Percentiles rank a stretch among this genome's conserved stretches.
Evolutionary conservation across 2,888 invertebrate species (phyloP).

Genomic region (Epinotia bilunana): DNA sequence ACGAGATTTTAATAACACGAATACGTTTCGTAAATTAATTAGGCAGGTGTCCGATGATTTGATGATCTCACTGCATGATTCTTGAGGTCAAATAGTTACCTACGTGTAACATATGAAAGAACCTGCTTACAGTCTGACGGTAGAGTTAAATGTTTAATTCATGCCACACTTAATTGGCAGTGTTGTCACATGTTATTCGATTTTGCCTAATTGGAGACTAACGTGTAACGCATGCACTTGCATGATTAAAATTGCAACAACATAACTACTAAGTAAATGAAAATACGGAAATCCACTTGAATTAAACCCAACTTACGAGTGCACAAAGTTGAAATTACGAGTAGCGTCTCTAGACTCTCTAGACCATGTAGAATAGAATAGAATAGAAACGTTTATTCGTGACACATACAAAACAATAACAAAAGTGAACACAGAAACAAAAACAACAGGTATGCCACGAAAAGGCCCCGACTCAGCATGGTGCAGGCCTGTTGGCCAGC

Average conservation of each 20-base stretch:
- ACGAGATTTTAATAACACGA: neutral
- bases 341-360: too few relatives aligned
- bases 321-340: too few relatives aligned
- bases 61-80: slow-evolving; percentile 36
- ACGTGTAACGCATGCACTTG: neutral
- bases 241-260: neutral
- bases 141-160: neutral
- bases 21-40: neutral
- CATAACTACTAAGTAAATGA: too few relatives aligned
- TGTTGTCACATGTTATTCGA: neutral
- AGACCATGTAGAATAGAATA: too few relatives aligned
- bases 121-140: neutral
- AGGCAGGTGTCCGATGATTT: slow-evolving; percentile 4
- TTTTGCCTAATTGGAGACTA: neutral
- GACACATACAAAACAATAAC: too few relatives aligned
- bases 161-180: neutral
- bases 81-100: neutral
- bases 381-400: too few relatives aligned
- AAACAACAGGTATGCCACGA: too few relatives aligned
- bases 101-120: neutral
- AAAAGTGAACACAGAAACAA: too few relatives aligned
- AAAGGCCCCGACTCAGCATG: too few relatives aligned
- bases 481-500: too few relatives aligned
- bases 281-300: too few relatives aligned
- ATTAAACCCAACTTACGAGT: too few relatives aligned